These are phyloP conservation scores for Petrocephalus schoutedeni DNA, from an alignment of 2,797 vertebrate genomes.

Conservation along the genomic window DNA sequence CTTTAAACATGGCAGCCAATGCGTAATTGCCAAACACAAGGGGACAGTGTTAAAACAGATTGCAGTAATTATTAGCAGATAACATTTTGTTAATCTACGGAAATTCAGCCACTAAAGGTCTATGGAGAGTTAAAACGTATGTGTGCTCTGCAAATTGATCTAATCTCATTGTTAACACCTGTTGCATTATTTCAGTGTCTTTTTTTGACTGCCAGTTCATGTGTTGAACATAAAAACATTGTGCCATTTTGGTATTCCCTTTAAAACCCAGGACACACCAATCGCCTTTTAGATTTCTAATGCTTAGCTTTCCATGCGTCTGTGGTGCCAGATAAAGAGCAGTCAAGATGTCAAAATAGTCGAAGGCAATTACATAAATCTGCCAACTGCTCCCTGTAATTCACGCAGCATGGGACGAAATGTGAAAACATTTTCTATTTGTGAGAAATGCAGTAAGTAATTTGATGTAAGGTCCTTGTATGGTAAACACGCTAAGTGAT, in stretches of 20 bases:
- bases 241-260: background rate
- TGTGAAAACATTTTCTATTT: constrained; percentile 2
- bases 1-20: background rate
- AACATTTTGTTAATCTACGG: background rate
- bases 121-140: background rate
- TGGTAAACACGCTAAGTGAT: background rate
- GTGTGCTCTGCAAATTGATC: background rate
- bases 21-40: background rate
- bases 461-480: background rate
- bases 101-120: background rate
- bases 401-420: background rate
- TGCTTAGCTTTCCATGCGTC: background rate
- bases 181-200: background rate
- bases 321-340: background rate
- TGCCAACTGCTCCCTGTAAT: background rate
- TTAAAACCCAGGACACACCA: background rate
- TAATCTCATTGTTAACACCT: constrained; percentile 3
- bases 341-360: background rate
- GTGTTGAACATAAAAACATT: background rate
- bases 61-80: background rate
- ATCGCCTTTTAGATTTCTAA: background rate
- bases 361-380: background rate
- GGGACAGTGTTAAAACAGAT: background rate
- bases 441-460: constrained; percentile 3
- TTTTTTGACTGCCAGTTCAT: background rate